Evolutionary conservation across 2,888 invertebrate species (phyloP), one percentile per base, ranked within the genome.

Genomic region (Rhagonycha lutea): DNA sequence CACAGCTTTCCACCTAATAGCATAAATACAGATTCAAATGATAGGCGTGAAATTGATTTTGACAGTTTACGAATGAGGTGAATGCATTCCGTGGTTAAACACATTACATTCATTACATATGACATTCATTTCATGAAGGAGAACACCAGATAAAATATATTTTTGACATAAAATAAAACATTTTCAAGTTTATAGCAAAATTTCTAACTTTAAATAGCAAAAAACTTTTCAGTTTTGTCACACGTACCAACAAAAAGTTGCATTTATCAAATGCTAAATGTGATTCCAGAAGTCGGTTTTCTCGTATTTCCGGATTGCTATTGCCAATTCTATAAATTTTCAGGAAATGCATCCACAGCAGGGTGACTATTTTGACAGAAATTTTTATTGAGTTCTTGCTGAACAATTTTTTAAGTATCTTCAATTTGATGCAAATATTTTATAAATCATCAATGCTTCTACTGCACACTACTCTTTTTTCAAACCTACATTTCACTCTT

Each of bases 341-440:
- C 65, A 65, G 63, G 65, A 71, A 71, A 71, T 71, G 71, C 71
- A 65, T 71, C 63, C 65, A 71, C 71, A 65, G 47, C 32, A 47
- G 65, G 32, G 47, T 23, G 26, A 26, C 61, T 70, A 61, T 61
- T 70, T 24, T 32, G 70, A 24, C 24, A 28, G 26, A 61, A 47
- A 47, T 23, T 69, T 69, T 69, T 23, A 69, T 69, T 47, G 68
- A 61, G 61, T 47, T 47, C 47, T 47, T 47, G 47, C 47, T 47
- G 47, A 47, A 47, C 47, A 47, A 47, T 47, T 47, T 47, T 47
- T 47, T 47, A 47, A 47, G 8, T 12, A 47, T 47, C 47, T 47
- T 47, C 7, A 47, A 47, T 47, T 47, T 47, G 47, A 47, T 47
- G 47, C 47, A 47, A 47, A 47, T 47, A 47, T 47, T 47, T 47